Percentiles rank a stretch among this genome's conserved stretches.
These are phyloP conservation scores for Carposina sasakii DNA, from an alignment of 1,140 invertebrate species.

Conservation along the genomic window DNA sequence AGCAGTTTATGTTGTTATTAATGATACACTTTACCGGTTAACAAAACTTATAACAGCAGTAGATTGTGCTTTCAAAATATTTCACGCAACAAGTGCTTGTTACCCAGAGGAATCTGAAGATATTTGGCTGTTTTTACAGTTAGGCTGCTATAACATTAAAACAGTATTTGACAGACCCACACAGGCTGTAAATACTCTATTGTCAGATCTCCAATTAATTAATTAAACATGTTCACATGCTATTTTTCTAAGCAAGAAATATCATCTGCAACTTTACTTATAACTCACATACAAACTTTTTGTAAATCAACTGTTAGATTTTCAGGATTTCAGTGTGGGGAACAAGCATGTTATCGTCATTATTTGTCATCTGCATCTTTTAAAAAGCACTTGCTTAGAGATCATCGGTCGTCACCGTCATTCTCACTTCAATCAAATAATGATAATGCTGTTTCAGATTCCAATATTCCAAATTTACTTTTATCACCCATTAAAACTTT, in stretches of 20 bases:
- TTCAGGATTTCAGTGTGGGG: neutral
- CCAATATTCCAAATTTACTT: neutral
- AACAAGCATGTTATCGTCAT: too few species aligned
- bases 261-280: neutral
- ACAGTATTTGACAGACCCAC: conserved; percentile 5
- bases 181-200: neutral
- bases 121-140: conserved; percentile 6
- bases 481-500: neutral
- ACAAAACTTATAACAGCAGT: too few species aligned
- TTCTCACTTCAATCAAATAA: neutral
- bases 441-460: neutral
- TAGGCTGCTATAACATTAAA: neutral
- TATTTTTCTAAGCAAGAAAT: neutral
- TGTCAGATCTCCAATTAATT: neutral
- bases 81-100: too few species aligned
- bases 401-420: neutral
- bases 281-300: too few species aligned
- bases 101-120: neutral
- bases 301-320: neutral
- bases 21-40: too few species aligned
- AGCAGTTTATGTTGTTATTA: too few species aligned
- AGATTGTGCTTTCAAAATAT: too few species aligned
- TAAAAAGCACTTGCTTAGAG: neutral
- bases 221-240: neutral
- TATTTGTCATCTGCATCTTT: too few species aligned